A percentile compares a stretch with the other conserved stretches of the same genome.
Evolutionary conservation across 2,888 invertebrate genomes (phyloP).

Genomic region (Eupithecia dodoneata): DNA sequence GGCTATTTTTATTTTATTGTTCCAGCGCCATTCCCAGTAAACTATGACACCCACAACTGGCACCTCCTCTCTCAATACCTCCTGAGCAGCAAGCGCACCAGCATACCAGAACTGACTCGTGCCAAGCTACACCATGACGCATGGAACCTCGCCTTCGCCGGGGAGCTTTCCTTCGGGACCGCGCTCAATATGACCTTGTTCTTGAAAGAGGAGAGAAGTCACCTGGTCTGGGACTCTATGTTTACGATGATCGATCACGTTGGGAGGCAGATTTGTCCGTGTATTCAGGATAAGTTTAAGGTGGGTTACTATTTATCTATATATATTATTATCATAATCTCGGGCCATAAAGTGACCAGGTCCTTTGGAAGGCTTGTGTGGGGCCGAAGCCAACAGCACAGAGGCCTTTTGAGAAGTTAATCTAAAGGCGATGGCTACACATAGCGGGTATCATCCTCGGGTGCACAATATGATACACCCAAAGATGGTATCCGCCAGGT

Average conservation of each 20-base stretch:
- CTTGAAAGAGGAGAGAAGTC: conserved; percentile 88
- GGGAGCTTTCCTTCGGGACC: conserved; percentile 89
- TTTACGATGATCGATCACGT: conserved; percentile 93
- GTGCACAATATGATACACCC: too few relatives aligned
- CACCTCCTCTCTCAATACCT: conserved; percentile 87
- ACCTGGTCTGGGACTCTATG: conserved; percentile 92
- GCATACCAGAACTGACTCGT: conserved; percentile 88
- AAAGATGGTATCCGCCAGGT: too few relatives aligned
- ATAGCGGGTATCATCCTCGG: too few relatives aligned
- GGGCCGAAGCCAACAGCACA: too few relatives aligned
- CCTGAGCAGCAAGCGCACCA: conserved; percentile 77
- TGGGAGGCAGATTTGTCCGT: conserved; percentile 87
- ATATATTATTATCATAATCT: too few relatives aligned
- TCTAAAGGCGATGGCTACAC: too few relatives aligned
- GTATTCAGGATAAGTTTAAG: conserved; percentile 88
- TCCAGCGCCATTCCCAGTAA: conserved; percentile 91
- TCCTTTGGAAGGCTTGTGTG: too few relatives aligned
- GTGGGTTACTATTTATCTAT: conserved; percentile 65
- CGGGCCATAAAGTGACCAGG: too few relatives aligned
- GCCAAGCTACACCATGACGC: conserved; percentile 91
- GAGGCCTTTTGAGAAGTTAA: too few relatives aligned
- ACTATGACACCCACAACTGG: conserved; percentile 92
- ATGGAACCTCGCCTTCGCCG: conserved; percentile 91
- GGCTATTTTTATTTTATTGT: conserved; percentile 4
- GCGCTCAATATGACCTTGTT: conserved; percentile 92